phyloP scores from a whole-genome alignment of 2,797 vertebrate species.

The Poeciliopsis infans region DNA sequence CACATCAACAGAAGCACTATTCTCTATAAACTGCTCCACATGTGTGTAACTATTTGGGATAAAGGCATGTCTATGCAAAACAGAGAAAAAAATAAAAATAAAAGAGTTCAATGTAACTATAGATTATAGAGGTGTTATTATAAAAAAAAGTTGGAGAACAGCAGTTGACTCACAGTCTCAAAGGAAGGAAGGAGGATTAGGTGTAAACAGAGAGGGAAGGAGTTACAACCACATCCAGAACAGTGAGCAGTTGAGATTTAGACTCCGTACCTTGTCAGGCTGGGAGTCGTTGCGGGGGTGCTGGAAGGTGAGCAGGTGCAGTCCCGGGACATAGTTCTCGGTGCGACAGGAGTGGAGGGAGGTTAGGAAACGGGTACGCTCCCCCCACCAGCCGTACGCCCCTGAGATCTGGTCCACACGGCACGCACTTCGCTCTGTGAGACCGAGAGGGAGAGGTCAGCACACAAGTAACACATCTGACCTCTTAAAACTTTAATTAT shows the following conservation, averaged over 20 bases:
- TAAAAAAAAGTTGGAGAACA: slow-evolving; percentile 23
- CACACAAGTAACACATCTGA: slow-evolving; percentile 71
- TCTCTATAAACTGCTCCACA: slow-evolving; percentile 57
- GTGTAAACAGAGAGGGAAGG: slow-evolving; percentile 47
- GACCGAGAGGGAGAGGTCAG: slow-evolving; percentile 80
- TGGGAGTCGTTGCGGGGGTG: slow-evolving; percentile 93
- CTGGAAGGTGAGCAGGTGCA: slow-evolving; percentile 94
- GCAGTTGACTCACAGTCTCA: slow-evolving; percentile 24
- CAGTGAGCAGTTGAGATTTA: slow-evolving; percentile 58
- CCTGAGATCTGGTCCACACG: slow-evolving; percentile 94
- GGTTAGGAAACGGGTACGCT: slow-evolving; percentile 89
- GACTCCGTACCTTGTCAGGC: slow-evolving; percentile 90
- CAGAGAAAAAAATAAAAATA: slow-evolving; percentile 28
- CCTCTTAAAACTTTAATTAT: slow-evolving; percentile 59
- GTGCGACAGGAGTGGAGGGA: slow-evolving; percentile 89
- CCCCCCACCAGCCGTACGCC: slow-evolving; percentile 95
- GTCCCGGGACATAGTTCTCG: slow-evolving; percentile 92
- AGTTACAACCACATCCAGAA: slow-evolving; percentile 60
- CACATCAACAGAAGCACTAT: slow-evolving; percentile 69
- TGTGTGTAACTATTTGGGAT: slow-evolving; percentile 40
- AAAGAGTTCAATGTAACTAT: slow-evolving; percentile 1
- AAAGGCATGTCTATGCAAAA: slow-evolving; percentile 47
- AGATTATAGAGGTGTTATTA: not conserved
- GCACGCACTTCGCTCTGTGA: slow-evolving; percentile 88
- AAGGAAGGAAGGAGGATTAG: slow-evolving; percentile 71